A percentile compares a stretch with the other conserved stretches of the same genome.
Conservation (phyloP, 2,888 invertebrate genomes). For the Trissolcus japonicus region DNA sequence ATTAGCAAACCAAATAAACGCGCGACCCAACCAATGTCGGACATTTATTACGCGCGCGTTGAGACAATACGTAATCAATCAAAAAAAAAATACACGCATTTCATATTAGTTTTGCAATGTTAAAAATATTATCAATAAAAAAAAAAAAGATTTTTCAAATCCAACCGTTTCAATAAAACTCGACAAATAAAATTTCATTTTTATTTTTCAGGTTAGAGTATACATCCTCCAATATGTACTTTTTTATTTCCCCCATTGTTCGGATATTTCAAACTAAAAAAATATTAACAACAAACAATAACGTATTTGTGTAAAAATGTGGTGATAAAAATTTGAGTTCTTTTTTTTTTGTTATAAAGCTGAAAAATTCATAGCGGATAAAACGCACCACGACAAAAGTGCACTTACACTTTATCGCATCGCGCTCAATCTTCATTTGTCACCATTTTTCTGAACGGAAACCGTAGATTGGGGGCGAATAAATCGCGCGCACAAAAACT, state of each 20-base stretch:
- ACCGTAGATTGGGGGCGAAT: conserved; percentile 19
- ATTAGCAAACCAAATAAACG: conserved; percentile 47
- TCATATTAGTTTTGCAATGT: too few species aligned
- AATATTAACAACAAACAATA: neutral
- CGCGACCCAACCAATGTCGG: conserved; percentile 10
- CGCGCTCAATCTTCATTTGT: conserved; percentile 31
- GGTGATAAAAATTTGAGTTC: neutral
- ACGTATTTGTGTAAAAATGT: neutral
- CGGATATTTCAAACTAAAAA: neutral
- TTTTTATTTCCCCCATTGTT: neutral
- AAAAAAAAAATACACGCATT: conserved; percentile 11
- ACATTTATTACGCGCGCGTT: conserved; percentile 17
- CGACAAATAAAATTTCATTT: too few species aligned
- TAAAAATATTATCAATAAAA: too few species aligned
- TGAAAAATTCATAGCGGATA: conserved; percentile 10
- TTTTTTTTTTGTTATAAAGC: neutral
- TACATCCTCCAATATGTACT: too few species aligned
- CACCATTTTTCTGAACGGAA: conserved; percentile 33
- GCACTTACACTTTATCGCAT: conserved; percentile 22
- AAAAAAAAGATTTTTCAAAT: too few species aligned
- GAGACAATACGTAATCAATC: conserved; percentile 39
- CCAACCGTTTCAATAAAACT: too few species aligned
- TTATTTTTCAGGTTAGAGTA: too few species aligned
- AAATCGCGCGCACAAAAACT: conserved; percentile 21
- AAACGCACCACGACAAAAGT: conserved; percentile 1